Base-by-base conservation (phyloP, 1,140 invertebrate species). In the Dryas iulia region DNA sequence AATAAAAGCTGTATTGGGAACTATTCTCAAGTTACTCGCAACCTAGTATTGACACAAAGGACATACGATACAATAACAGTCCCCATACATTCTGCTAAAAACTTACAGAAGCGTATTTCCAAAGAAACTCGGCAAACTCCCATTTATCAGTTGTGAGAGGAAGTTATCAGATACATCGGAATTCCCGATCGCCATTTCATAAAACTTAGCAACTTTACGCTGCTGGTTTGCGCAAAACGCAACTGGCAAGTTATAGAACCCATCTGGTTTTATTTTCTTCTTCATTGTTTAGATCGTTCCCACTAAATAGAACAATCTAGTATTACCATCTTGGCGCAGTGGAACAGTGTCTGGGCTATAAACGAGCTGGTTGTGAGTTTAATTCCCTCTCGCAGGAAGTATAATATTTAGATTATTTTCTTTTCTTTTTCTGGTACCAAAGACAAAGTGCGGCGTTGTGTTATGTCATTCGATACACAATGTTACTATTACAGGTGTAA, bases 171-270 rank as follows among this genome's bases (percentile, higher is more conserved):
- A 39, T 28, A 58, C 52, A 68, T 68, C 59, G 59, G 72, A 76
- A 71, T 71, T 66, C 39, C 35, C 31, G 71, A 77, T 66, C 54
- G 56, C 65, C 63, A 62, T 65, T 71, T 69, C 63, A 72, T 71
- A 77, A n/a, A 75, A 78, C 59, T 71, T 57, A 71, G 67, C 62
- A 77, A 74, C 69, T 81, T 78, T 62, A 66, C 66, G 61, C 39
- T 56, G 65, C 63, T 68, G 39, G 62, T 75, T 77, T 71, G 63
- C 69, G 66, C 68, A 64, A 59, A 60, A 70, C 64, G 52, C 14
- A 61, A 39, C 21, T 67, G 31, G 60, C 24, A 47, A n/a, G 61
- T n/a, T 28, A 28, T 28, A 28, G 6, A 28, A 28, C 6, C 26
- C 6, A 28, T 28, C 6, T 28, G 26, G 26, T 28, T 28, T 28